Percentiles rank a stretch among this genome's conserved stretches.
Evolutionary conservation across 2,888 invertebrate species (phyloP).

Genomic region (Junonia oenone): DNA sequence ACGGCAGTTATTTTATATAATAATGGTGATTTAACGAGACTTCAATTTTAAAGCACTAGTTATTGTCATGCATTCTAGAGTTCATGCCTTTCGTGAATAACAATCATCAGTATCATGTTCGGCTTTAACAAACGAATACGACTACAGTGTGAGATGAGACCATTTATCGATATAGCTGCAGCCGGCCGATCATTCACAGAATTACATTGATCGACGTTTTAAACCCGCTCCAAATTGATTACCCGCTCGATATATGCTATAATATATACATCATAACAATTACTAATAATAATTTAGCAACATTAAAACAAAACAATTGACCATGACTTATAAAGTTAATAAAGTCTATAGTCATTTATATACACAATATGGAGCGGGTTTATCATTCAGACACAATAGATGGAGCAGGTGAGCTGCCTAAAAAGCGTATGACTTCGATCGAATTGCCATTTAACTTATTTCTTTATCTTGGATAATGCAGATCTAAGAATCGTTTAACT

Average conservation of each 20-base stretch:
- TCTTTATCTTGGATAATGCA: too few relatives aligned
- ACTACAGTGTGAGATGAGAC: constrained; percentile 58
- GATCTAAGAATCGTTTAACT: too few relatives aligned
- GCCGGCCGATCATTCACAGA: neutral
- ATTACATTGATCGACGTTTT: neutral
- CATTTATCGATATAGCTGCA: constrained; percentile 45
- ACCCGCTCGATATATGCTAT: too few relatives aligned
- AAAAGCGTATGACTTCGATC: neutral
- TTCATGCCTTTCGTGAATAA: constrained; percentile 26
- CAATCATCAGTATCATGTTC: constrained; percentile 8
- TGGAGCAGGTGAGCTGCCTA: neutral
- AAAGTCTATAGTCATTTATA: neutral
- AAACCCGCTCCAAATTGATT: constrained; percentile 5
- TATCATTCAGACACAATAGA: neutral
- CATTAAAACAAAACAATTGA: neutral
- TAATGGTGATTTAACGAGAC: constrained; percentile 24
- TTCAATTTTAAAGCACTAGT: constrained; percentile 61
- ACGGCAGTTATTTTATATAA: constrained; percentile 10
- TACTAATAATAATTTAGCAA: neutral
- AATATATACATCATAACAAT: neutral
- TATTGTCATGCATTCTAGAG: constrained; percentile 75
- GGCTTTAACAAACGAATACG: constrained; percentile 36
- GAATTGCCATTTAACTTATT: too few relatives aligned
- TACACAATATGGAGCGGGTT: neutral
- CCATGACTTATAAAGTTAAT: neutral